These are phyloP conservation scores for Hyaena hyaena DNA, from an alignment of 2,113 vertebrate species.

Conservation along the genomic window DNA sequence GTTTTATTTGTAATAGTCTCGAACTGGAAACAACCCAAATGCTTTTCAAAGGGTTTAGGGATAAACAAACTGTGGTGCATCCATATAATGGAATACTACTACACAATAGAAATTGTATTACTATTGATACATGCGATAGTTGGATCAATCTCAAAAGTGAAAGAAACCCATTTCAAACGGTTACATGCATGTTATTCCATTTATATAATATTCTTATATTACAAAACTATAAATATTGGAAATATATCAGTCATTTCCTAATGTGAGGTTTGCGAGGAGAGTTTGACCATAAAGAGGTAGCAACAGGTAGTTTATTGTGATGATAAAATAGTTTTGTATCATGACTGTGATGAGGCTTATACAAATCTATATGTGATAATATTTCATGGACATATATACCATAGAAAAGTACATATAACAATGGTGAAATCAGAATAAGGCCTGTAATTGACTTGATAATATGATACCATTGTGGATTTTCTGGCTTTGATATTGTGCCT, in stretches of 20 bases:
- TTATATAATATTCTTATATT: background rate
- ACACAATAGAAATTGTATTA: background rate
- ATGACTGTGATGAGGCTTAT: background rate
- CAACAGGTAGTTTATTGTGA: background rate
- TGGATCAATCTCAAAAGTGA: background rate
- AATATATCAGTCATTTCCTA: background rate
- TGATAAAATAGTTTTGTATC: background rate
- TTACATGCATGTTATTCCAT: background rate
- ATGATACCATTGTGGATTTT: background rate
- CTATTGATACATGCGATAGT: background rate
- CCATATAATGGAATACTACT: background rate
- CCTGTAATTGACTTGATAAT: background rate
- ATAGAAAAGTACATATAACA: background rate
- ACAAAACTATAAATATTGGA: background rate
- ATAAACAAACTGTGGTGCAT: background rate
- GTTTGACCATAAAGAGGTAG: background rate
- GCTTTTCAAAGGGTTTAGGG: background rate
- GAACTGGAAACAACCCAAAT: background rate
- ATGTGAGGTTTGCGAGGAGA: background rate
- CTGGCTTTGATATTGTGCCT: background rate
- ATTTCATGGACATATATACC: background rate
- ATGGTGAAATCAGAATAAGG: background rate
- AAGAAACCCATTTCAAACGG: background rate
- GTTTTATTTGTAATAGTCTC: background rate
- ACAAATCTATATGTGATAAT: background rate